Base-by-base conservation (phyloP, 2,113 vertebrate genomes). In the Plestiodon gilberti region DNA sequence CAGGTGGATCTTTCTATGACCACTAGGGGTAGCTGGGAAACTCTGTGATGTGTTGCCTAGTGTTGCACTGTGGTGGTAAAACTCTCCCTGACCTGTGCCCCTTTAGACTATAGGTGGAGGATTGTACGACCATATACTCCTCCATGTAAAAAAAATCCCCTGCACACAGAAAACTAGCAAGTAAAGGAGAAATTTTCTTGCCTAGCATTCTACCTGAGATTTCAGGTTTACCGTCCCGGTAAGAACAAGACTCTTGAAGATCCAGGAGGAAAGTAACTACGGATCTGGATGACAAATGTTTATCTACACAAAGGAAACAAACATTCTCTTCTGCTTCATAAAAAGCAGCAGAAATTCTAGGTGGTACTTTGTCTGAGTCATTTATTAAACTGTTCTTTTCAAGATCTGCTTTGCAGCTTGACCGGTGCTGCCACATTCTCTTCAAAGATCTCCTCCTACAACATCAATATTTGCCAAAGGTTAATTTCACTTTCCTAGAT, bases 381-480 rank as follows among this genome's bases (percentile, higher is more conserved):
- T 79, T 92, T 88, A 83, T 91, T 62, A 40, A 57, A 70, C 76
- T 67, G 74, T 20, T 67, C 14, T 6, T 33, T 89, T 86, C 83
- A 83, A 90, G 48, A 76, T 90, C 83, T 87, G 22, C 22, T 43
- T n/a, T 79, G 64, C 6, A 55, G 74, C 67, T 85, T 84, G 88
- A 86, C 85, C 78, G 89, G 89, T 81, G 59, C 43, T 7, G 13
- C 65, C 61, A 35, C 87, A 65, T 90, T 57, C 67, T n/a, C 78
- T 28, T 6, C 79, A 75, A 86, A 85, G 83, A 59, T 83, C 90
- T 57, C 86, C 90, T 92, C 94, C 94, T 94, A 69, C 89, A 91
- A 93, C 89, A 75, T 90, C 90, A 96, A 94, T 94, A 95, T 95
- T 96, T 94, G 87, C 86, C 78, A 71, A 92, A 90, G 64, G 90